Conservation (phyloP, 2,888 invertebrate species). For the Periphyllus acericola region DNA sequence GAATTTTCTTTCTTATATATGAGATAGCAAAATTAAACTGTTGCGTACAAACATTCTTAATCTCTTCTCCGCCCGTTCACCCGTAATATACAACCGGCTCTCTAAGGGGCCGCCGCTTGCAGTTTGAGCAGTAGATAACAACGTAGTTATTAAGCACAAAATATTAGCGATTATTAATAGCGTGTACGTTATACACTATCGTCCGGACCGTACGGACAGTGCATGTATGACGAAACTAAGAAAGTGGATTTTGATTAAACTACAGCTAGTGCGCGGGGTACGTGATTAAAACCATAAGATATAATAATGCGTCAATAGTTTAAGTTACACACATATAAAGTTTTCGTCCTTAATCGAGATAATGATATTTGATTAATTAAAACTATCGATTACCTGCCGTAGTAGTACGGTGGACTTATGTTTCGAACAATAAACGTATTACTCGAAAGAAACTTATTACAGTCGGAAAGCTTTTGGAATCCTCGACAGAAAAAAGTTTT, state of each 20-base stretch:
- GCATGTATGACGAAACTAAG: neutral
- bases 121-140: no score
- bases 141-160: no score
- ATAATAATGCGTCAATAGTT: neutral
- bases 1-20: no score
- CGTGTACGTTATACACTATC: no score
- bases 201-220: no score
- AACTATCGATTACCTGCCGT: neutral
- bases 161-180: no score
- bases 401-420: neutral
- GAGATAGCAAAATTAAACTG: no score
- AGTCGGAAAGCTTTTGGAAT: neutral
- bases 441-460: neutral
- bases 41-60: no score
- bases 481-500: neutral
- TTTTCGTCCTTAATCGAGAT: neutral
- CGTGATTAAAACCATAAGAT: neutral
- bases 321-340: neutral
- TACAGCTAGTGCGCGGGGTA: neutral
- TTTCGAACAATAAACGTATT: neutral
- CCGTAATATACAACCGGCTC: no score
- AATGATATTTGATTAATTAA: neutral
- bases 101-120: no score
- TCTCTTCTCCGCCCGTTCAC: no score
- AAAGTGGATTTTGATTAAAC: neutral